Conservation (phyloP, 2,888 invertebrate species). For the Lepas anatifera region DNA sequence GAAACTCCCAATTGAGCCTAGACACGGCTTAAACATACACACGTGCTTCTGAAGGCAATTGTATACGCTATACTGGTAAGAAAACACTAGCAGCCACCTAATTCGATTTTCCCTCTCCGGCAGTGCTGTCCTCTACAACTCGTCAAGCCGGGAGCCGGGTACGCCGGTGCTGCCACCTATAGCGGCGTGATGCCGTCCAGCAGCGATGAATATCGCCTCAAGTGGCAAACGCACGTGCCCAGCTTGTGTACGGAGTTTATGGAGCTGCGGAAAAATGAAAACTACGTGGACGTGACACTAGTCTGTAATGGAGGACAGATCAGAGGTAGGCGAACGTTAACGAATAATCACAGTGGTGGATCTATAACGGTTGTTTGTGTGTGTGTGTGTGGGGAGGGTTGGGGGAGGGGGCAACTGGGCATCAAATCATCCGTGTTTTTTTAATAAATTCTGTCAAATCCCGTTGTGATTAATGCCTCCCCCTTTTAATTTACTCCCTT, state of each 20-base stretch:
- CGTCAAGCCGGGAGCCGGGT: too few species aligned
- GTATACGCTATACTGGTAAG: too few species aligned
- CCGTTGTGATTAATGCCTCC: too few species aligned
- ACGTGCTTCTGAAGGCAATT: too few species aligned
- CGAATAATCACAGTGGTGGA: not conserved
- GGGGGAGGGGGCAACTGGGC: not conserved
- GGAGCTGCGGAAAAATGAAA: not conserved
- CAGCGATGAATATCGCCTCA: not conserved
- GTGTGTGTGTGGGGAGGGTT: too few species aligned
- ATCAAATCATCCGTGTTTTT: not conserved
- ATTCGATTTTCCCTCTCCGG: too few species aligned
- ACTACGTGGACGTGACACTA: not conserved
- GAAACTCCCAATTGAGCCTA: too few species aligned
- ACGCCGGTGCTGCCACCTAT: not conserved
- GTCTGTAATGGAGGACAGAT: not conserved
- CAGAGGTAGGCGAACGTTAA: not conserved
- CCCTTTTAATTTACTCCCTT: too few species aligned
- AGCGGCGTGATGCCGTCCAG: not conserved
- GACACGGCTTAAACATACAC: too few species aligned
- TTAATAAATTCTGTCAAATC: too few species aligned
- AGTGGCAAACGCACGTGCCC: slow-evolving; percentile 2
- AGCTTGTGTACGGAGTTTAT: not conserved
- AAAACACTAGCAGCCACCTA: too few species aligned
- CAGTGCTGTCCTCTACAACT: too few species aligned
- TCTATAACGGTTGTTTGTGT: not conserved